Percentiles rank a stretch among this genome's conserved stretches.
These are phyloP conservation scores for Chouioia cunea DNA, from an alignment of 2,888 invertebrate genomes.

Conservation along the genomic window DNA sequence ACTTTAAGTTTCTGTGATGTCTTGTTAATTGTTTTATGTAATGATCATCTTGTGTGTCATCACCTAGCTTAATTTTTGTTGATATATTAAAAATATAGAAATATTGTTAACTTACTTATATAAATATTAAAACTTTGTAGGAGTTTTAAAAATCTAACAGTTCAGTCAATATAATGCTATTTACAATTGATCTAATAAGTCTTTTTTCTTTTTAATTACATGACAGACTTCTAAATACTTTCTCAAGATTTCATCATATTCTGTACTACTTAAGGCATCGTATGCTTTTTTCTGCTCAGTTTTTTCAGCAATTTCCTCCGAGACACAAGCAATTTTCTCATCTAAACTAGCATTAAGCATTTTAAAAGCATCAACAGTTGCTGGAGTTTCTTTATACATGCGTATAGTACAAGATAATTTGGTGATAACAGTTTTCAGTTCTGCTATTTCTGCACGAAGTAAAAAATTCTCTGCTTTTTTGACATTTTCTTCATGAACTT, in stretches of 20 bases:
- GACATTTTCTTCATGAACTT: constrained; percentile 58
- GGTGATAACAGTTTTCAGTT: constrained; percentile 63
- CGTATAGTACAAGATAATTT: constrained; percentile 63
- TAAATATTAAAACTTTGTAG: constrained; percentile 6
- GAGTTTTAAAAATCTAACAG: not conserved
- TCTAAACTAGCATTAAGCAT: constrained; percentile 64
- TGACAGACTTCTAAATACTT: constrained; percentile 65
- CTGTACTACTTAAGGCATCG: constrained; percentile 64
- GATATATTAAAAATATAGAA: not conserved
- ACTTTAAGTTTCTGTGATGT: too few species aligned
- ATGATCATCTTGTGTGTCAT: too few species aligned
- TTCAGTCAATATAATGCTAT: constrained; percentile 11
- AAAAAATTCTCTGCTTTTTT: constrained; percentile 60
- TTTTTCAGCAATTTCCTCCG: constrained; percentile 64
- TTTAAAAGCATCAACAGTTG: constrained; percentile 66
- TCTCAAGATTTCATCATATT: constrained; percentile 68
- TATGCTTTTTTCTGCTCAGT: constrained; percentile 65
- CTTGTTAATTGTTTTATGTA: too few species aligned
- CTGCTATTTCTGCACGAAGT: constrained; percentile 59
- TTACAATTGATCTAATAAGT: constrained; percentile 54
- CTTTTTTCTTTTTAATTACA: constrained; percentile 66
- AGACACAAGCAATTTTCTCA: constrained; percentile 62
- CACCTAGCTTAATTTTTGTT: not conserved
- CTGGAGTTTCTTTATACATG: constrained; percentile 68
- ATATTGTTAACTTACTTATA: not conserved